phyloP scores from a whole-genome alignment of 2,113 vertebrate species.

The Lophura nycthemera region DNA sequence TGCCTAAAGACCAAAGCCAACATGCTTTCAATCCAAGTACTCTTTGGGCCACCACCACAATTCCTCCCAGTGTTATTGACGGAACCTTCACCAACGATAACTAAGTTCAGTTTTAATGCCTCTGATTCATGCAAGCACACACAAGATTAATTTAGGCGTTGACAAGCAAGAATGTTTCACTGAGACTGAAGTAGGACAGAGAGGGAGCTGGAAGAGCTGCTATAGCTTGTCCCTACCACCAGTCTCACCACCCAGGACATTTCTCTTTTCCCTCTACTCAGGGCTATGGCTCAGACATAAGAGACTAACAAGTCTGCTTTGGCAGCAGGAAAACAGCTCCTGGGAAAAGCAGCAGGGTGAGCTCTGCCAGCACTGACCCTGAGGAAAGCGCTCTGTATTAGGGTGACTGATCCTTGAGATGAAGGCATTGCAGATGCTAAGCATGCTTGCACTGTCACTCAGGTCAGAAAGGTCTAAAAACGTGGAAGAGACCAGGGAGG shows the following conservation, averaged over 20 bases:
- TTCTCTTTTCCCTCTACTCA: background rate
- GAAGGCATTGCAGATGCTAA: conserved; percentile 9
- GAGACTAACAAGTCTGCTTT: background rate
- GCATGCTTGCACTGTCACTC: background rate
- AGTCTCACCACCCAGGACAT: accelerated
- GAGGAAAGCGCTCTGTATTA: background rate
- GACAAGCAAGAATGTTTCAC: background rate
- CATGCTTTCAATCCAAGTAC: background rate
- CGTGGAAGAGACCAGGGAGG: background rate
- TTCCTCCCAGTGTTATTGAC: background rate
- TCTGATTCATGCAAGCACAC: background rate
- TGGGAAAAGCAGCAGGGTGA: background rate
- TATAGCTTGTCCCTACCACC: background rate
- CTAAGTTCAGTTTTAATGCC: background rate
- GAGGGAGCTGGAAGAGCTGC: background rate
- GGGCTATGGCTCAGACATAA: background rate
- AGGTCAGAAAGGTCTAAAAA: conserved; percentile 2
- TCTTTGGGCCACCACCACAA: background rate
- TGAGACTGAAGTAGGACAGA: accelerated
- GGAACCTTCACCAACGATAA: accelerated
- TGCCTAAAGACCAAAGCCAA: background rate
- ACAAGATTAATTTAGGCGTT: background rate
- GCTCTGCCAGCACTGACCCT: background rate
- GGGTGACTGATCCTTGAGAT: background rate
- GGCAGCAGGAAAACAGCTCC: background rate